A percentile compares a stretch with the other conserved stretches of the same genome.
phyloP scores from a whole-genome alignment of 2,797 vertebrate species.

The Chiloscyllium punctatum region DNA sequence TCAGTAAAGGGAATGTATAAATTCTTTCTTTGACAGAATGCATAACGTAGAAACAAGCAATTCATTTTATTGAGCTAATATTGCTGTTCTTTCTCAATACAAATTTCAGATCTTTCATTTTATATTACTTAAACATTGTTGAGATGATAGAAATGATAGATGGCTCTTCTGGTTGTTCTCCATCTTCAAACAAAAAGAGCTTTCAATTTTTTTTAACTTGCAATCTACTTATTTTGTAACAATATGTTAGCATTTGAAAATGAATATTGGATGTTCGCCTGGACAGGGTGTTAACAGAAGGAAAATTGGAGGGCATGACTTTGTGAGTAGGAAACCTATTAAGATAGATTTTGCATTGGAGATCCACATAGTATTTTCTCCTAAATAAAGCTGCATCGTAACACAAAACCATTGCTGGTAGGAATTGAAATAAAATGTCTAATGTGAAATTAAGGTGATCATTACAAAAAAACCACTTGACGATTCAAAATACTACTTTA shows the following conservation, averaged over 20 bases:
- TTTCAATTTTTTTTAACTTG: background rate
- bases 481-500: background rate
- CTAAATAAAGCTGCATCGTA: background rate
- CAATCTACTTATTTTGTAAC: background rate
- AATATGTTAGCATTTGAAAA: background rate
- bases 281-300: background rate
- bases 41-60: background rate
- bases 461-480: background rate
- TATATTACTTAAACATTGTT: background rate
- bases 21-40: too few species aligned
- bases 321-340: background rate
- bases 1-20: too few species aligned
- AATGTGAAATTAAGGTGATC: background rate
- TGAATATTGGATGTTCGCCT: background rate
- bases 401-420: background rate
- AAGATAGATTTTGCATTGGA: background rate
- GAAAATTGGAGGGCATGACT: background rate
- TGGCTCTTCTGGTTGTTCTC: background rate
- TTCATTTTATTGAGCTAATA: background rate
- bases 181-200: background rate
- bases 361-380: background rate
- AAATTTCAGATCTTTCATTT: background rate
- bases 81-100: background rate
- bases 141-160: background rate
- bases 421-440: background rate